A percentile compares a stretch with the other conserved stretches of the same genome.
phyloP scores from a whole-genome alignment of 2,113 vertebrate genomes.

The Narcine bancroftii region DNA sequence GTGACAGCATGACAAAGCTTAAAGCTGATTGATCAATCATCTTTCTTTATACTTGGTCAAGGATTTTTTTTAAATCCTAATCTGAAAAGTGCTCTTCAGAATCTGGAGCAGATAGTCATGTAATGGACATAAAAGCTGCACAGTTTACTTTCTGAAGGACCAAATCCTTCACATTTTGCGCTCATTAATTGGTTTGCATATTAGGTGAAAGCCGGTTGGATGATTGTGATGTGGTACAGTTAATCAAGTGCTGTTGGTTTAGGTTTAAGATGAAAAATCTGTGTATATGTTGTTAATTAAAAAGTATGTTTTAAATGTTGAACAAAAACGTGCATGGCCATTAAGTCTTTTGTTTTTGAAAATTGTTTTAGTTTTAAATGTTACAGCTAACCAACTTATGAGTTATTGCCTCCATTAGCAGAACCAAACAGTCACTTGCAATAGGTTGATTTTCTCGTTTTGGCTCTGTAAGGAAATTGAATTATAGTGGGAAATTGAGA shows the following conservation, averaged over 20 bases:
- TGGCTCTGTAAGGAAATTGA: background rate
- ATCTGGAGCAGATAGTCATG: background rate
- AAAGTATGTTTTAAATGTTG: background rate
- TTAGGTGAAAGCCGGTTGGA: background rate
- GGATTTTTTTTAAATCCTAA: background rate
- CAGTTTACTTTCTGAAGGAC: background rate
- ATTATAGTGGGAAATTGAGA: background rate
- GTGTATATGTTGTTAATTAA: background rate
- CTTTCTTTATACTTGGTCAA: background rate
- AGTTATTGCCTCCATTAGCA: background rate
- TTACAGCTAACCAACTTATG: background rate
- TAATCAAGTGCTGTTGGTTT: background rate
- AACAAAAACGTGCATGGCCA: background rate
- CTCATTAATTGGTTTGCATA: background rate
- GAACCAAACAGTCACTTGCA: background rate
- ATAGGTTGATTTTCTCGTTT: background rate
- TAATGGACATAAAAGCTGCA: background rate
- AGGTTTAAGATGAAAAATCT: background rate
- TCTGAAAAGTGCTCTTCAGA: background rate
- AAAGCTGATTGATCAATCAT: background rate
- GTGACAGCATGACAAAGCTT: no score
- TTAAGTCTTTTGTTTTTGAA: background rate
- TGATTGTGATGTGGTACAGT: slow-evolving; percentile 8
- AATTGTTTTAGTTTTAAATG: background rate
- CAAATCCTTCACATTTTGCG: background rate